Evolutionary conservation across 2,888 invertebrate species (phyloP), one percentile per base, ranked within the genome.

Genomic region (Rhagophthalmus giganteus): DNA sequence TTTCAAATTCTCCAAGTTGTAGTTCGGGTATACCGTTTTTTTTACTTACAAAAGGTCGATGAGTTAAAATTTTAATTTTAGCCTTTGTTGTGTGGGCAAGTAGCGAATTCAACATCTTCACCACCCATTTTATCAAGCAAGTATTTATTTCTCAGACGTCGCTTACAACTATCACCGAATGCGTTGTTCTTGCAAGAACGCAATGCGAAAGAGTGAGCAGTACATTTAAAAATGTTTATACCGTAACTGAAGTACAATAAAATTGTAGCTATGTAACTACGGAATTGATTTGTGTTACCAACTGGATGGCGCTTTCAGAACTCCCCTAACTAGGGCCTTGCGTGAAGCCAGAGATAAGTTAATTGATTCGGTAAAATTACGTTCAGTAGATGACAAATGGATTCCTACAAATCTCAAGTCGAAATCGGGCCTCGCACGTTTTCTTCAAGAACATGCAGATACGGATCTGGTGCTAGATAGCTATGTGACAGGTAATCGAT

Each of bases 271-370:
- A 37, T 76, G 77, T 41, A 76, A 76, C 13, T 78, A 82, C 54
- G 97, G 97, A 1, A 80, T 98, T 63, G 97, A 98, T 77, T 79
- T 98, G 49, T 86, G 89, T 57, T 97, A 94, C 74, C 90, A 93
- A 70, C 79, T 98, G 63, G 92, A 96, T 69, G 89, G 90, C 13
- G 83, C 91, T 55, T 76, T 98, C 50, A 81, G 91, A 55, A 81
- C 82, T 7, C 88, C 92, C 0, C 78, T 94, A 37, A 84, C 83
- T 30, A 84, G 85, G 74, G 85, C 88, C 12, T 76, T 95, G 50
- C 81, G 81, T 61, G 91, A 92, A 63, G 84, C 88, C 33, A 84
- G 86, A 60, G 89, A 90, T 59, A 92, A 91, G 70, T 80, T 89
- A 59, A 79, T 89, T 10, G 94, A 94, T 69, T 87, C 88, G 0